Evolutionary conservation across 1,140 invertebrate genomes (phyloP), one percentile per base, ranked within the genome.

Genomic region (Bombus pyrosoma): DNA sequence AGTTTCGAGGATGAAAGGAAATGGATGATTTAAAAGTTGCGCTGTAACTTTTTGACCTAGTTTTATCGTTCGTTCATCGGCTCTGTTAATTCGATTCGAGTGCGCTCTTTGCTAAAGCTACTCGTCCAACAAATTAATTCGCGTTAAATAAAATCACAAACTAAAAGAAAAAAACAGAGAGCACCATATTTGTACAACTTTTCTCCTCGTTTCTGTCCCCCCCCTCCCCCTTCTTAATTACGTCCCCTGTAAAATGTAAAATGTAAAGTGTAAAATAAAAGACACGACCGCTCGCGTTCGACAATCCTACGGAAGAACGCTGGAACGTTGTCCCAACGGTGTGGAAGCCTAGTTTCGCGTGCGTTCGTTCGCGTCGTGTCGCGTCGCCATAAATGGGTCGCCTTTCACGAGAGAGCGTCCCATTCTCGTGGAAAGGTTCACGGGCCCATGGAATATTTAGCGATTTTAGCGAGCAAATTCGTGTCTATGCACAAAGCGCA

Each of bases 401-500:
- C 74, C 82, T 83, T 78, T 83, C 82, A 83, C 81, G 81, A 69
- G 47, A 69, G 15, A 41, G 25, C 59, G 43, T 57, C 3, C 13
- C 43, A 71, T 69, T 28, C 25, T 57, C 34, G 82, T 43, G 64
- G 34, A 39, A 37, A 66, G 25, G 32, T 78, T 71, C 81, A 47
- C 62, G 34, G 72, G n/a, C 13, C 37, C 47, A 83, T 83, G 28
- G 74, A 78, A 83, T 83, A 83, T 83, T 83, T 71, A 83, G 22
- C 64, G 34, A 78, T 69, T 78, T 71, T 53, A 66, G 25, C 37
- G 59, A 25, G 28, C 15, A 13, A 25, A 39, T 47, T 13, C 15
- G 41, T 1, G 37, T 25, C 13, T 78, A 79, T 79, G 77, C 77
- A 81, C 68, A 81, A 81, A 81, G 79, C 68, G 79, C 79, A 72